Base-by-base conservation (phyloP, 2,113 vertebrate species). In the Pedetes capensis region DNA sequence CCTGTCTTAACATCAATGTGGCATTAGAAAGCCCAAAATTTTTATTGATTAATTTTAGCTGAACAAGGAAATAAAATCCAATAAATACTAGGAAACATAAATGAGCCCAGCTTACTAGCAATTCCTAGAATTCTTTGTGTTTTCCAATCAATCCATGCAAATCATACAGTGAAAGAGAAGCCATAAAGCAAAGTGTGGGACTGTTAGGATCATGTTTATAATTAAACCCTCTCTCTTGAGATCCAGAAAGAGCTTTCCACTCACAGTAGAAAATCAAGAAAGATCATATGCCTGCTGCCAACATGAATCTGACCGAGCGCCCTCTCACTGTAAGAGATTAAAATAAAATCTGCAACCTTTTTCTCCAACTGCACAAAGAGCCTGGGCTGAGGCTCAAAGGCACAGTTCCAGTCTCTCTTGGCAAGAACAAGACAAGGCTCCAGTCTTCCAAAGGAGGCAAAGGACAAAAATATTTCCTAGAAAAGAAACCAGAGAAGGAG, bases 91-190 rank as follows among this genome's bases (percentile, higher is more conserved):
- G 91, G 95, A 96, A 97, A 81, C 92, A 76, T 91, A 93, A 94
- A 85, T 89, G 92, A 91, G 72, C 72, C 29, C 93, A 88, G 71
- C 85, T 89, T 97, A 93, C 97, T 98, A 97, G 92, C 93, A 97
- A 44, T 98, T 98, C 98, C 97, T 98, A 97, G 97, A 98, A 98
- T 92, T 98, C 96, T 94, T 94, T 95, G 93, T 90, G 92, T 98
- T 98, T 98, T 97, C 97, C 96, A 98, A 95, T 91, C 95, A 83
- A 96, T 96, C 69, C 89, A 92, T 96, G 89, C 68, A 96, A 72
- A 97, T 91, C 95, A 83, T 78, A 89, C 29, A n/a, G 96, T 96
- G 95, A 95, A 89, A 85, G 94, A 95, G 91, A 96, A 97, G 39
- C 88, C 68, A 94, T 94, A 95, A 95, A 88, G 91, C 90, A 86